Evolutionary conservation across 92 coral and sea anemone species (phyloP).

Genomic region (Plumapathes pennacea): DNA sequence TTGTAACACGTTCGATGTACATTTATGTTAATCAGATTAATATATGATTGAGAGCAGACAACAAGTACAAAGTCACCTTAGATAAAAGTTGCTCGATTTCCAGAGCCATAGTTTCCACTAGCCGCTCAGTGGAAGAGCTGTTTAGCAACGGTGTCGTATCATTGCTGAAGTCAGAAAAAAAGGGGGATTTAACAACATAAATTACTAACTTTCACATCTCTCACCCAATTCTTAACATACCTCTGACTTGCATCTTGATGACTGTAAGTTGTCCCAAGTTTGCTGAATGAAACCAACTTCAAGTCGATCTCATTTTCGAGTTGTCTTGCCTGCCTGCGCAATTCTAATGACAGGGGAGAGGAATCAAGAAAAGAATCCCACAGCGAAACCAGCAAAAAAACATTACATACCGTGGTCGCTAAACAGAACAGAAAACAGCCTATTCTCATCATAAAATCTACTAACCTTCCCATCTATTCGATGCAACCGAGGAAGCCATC

Average conservation of each 20-base stretch:
- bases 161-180: too few relatives aligned
- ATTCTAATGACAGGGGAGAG: conserved; percentile 58
- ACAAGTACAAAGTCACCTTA: conserved; percentile 67
- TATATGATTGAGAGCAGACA: too few relatives aligned
- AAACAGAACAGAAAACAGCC: background rate
- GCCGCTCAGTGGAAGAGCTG: conserved; percentile 90
- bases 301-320: conserved; percentile 97
- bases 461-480: conserved; percentile 91
- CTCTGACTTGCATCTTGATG: conserved; percentile 88
- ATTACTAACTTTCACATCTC: background rate
- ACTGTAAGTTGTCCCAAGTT: conserved; percentile 91
- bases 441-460: conserved; percentile 1
- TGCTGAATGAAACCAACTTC: conserved; percentile 94
- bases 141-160: conserved; percentile 91
- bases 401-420: background rate
- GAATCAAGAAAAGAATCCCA: background rate
- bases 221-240: conserved; percentile 73
- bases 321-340: conserved; percentile 94
- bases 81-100: conserved; percentile 93
- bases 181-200: background rate
- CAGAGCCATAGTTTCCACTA: conserved; percentile 94
- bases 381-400: background rate
- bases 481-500: conserved; percentile 87
- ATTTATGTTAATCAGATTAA: too few relatives aligned
- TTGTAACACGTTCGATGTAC: too few relatives aligned